phyloP scores from a whole-genome alignment of 2,888 invertebrate genomes.

The Orthonychiurus folsomi region DNA sequence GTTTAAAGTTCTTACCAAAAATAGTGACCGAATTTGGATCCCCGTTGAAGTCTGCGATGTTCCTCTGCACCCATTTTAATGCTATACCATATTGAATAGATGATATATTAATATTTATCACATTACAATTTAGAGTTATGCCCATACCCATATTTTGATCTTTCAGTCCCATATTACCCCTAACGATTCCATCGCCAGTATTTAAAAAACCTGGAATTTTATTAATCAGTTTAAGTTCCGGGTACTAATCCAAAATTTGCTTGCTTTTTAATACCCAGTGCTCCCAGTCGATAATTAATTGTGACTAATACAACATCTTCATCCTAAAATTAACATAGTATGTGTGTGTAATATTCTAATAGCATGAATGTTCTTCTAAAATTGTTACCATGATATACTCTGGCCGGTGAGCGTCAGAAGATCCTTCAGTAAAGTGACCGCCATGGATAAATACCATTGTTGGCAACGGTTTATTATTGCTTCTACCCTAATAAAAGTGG shows the following conservation, averaged over 20 bases:
- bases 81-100: no score
- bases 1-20: constrained; percentile 22
- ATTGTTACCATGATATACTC: constrained; percentile 19
- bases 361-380: background rate
- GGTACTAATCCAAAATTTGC: no score
- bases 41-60: constrained; percentile 18
- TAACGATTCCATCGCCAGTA: constrained; percentile 18
- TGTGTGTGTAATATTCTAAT: background rate
- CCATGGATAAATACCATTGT: constrained; percentile 31
- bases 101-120: background rate
- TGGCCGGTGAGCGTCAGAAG: constrained; percentile 20
- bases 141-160: constrained; percentile 19
- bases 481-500: background rate
- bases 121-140: background rate
- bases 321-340: no score
- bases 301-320: constrained; percentile 25
- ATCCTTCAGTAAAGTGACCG: constrained; percentile 22
- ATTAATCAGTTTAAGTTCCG: no score
- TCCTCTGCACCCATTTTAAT: constrained; percentile 22
- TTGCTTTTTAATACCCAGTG: constrained; percentile 5
- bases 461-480: background rate
- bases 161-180: constrained; percentile 21
- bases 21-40: constrained; percentile 18
- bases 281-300: constrained; percentile 17
- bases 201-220: constrained; percentile 20